A percentile compares a stretch with the other conserved stretches of the same genome.
phyloP scores from a whole-genome alignment of 1,140 invertebrate genomes.

The Neelides sp. region DNA sequence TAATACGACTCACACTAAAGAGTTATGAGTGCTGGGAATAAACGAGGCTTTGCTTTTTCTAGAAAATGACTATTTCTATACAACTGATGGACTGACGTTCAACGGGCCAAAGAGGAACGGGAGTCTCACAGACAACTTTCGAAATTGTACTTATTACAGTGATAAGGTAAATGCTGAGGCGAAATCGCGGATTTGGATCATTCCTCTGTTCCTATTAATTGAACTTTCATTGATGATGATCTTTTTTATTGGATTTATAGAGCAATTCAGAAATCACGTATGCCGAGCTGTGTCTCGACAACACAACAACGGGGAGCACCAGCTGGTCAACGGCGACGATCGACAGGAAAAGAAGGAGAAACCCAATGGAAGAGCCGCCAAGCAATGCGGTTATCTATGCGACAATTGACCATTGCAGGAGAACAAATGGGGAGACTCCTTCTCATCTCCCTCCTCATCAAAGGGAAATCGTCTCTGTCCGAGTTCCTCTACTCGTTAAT shows the following conservation, averaged over 20 bases:
- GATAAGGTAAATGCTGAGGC: constrained; percentile 22
- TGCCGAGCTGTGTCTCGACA: constrained; percentile 49
- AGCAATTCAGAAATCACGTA: constrained; percentile 52
- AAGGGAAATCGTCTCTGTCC: constrained; percentile 65
- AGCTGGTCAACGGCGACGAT: constrained; percentile 21
- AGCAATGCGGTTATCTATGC: constrained; percentile 26
- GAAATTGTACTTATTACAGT: constrained; percentile 30
- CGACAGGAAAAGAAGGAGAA: constrained; percentile 25
- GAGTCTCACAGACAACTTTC: constrained; percentile 30
- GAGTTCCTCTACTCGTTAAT: constrained; percentile 62
- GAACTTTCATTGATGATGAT: constrained; percentile 3
- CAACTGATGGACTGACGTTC: constrained; percentile 15
- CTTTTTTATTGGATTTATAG: constrained; percentile 33
- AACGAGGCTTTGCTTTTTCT: not conserved
- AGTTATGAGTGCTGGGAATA: not conserved
- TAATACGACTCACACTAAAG: not conserved
- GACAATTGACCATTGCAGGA: constrained; percentile 28
- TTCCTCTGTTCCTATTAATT: constrained; percentile 1
- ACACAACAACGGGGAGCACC: constrained; percentile 22
- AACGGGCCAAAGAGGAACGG: constrained; percentile 30
- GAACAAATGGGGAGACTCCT: constrained; percentile 27
- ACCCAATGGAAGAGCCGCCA: constrained; percentile 22
- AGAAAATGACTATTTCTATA: constrained; percentile 29
- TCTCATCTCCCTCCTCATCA: constrained; percentile 36
- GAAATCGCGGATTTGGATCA: not conserved